These are phyloP conservation scores for Caenorhabditis brenneri DNA, from an alignment of 1,140 invertebrate genomes.

Conservation along the genomic window DNA sequence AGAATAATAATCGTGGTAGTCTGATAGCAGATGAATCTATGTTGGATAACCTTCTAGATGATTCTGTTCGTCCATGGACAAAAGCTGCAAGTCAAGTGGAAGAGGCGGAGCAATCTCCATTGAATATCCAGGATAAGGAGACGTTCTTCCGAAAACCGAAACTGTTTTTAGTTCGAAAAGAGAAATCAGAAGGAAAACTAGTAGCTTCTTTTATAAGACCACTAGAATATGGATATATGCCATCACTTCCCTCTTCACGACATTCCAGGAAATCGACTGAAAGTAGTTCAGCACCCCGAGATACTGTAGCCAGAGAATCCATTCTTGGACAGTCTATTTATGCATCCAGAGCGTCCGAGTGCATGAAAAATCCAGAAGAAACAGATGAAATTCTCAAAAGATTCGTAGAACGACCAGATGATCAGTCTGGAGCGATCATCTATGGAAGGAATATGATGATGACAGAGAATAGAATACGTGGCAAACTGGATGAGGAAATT, in stretches of 20 bases:
- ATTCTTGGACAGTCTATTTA: not conserved
- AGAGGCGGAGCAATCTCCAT: not conserved
- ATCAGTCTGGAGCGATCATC: not conserved
- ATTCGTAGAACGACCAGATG: not conserved
- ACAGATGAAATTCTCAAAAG: not conserved
- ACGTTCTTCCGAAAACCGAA: conserved; percentile 17
- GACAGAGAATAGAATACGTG: not conserved
- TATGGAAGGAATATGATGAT: conserved; percentile 18
- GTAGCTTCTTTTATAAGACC: not conserved
- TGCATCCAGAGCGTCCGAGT: not conserved
- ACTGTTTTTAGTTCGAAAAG: conserved; percentile 23
- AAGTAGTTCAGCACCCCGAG: not conserved
- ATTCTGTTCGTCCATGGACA: not conserved
- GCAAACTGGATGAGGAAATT: not conserved
- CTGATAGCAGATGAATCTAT: not conserved
- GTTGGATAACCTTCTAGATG: not conserved
- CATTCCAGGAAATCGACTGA: too few species aligned
- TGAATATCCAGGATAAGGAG: not conserved
- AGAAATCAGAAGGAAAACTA: not conserved
- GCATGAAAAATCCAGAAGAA: not conserved
- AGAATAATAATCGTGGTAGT: not conserved
- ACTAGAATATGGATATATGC: conserved; percentile 18
- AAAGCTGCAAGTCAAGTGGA: not conserved
- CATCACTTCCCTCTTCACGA: not conserved
- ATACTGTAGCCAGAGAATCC: not conserved